Conservation (phyloP, 2,113 vertebrate species). For the Peucedramus taeniatus region DNA sequence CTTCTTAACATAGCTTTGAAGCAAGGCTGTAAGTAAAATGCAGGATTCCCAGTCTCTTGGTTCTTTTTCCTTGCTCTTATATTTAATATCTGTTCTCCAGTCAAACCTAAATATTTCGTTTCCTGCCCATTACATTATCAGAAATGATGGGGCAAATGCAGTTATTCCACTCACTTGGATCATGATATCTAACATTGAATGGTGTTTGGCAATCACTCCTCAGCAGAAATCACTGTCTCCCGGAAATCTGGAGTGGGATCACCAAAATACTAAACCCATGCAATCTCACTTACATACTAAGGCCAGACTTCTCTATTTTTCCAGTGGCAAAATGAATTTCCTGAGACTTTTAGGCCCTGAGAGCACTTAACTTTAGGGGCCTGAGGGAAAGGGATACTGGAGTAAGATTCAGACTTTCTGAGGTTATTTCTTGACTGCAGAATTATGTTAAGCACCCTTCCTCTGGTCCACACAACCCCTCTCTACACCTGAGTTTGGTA, state of each 20-base stretch:
- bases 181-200: background rate
- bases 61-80: background rate
- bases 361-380: background rate
- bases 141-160: background rate
- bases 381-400: background rate
- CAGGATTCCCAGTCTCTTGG: background rate
- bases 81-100: background rate
- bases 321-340: background rate
- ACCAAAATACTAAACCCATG: background rate
- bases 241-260: background rate
- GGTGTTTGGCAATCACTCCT: background rate
- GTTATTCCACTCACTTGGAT: background rate
- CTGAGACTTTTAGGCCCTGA: background rate
- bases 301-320: background rate
- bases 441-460: background rate
- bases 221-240: background rate
- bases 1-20: background rate
- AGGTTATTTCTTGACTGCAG: slow-evolving; percentile 10
- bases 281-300: background rate
- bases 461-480: slow-evolving; percentile 9
- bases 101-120: background rate
- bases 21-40: background rate
- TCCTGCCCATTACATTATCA: background rate
- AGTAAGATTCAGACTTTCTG: background rate
- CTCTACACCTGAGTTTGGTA: background rate